phyloP scores from a whole-genome alignment of 1,140 invertebrate species.

The Physella acuta region DNA sequence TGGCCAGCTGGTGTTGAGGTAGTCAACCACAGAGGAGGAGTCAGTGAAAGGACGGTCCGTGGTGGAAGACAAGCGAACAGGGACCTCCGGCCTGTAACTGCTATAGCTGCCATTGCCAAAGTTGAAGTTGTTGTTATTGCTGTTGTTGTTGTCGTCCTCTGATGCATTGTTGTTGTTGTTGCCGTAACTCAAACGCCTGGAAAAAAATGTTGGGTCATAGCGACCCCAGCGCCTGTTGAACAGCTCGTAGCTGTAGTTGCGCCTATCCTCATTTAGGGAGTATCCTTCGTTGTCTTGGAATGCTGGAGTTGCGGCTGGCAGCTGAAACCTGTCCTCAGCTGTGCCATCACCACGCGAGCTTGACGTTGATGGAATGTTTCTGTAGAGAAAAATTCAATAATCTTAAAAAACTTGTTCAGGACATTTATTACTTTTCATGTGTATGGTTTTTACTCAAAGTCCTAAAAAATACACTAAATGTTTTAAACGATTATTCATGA shows the following conservation, averaged over 20 bases:
- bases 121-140: not conserved
- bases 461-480: too few species aligned
- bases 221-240: constrained; percentile 4
- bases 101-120: not conserved
- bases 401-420: too few species aligned
- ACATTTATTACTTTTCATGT: too few species aligned
- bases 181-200: not conserved
- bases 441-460: too few species aligned
- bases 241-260: not conserved
- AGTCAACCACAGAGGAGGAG: not conserved
- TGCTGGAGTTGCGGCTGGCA: too few species aligned
- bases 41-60: not conserved
- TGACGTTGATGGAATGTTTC: too few species aligned
- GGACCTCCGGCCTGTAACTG: not conserved
- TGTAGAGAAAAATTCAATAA: too few species aligned
- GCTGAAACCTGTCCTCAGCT: too few species aligned
- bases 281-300: too few species aligned
- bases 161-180: too few species aligned
- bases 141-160: not conserved
- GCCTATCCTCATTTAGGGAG: not conserved
- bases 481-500: too few species aligned
- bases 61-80: not conserved
- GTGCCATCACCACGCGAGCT: too few species aligned
- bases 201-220: constrained; percentile 17
- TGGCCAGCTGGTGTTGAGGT: not conserved